A percentile compares a stretch with the other conserved stretches of the same genome.
Conservation (phyloP, 2,888 invertebrate species). For the Athalia rosae region DNA sequence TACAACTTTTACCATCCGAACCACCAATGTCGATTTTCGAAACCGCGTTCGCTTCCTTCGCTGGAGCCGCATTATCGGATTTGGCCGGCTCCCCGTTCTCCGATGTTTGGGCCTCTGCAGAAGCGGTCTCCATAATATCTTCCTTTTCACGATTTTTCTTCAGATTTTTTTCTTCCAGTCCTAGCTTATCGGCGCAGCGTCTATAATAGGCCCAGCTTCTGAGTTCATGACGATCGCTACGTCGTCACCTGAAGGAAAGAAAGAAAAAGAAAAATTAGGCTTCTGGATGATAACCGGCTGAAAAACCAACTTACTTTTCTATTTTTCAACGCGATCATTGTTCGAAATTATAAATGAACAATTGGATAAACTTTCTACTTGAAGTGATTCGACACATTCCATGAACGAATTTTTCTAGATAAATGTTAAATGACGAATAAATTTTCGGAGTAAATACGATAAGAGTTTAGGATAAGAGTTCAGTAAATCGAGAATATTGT, state of each 20-base stretch:
- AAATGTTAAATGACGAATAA: too few species aligned
- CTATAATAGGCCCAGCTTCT: background rate
- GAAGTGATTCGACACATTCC: too few species aligned
- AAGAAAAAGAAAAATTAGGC: background rate
- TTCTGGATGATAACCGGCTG: background rate
- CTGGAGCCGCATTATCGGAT: background rate
- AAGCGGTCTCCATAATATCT: conserved; percentile 16
- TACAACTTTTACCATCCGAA: too few species aligned
- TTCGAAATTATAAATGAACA: too few species aligned
- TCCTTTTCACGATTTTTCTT: background rate
- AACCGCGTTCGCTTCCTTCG: background rate
- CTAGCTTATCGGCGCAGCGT: background rate
- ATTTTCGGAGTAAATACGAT: too few species aligned
- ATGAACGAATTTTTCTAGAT: too few species aligned
- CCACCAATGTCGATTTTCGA: background rate
- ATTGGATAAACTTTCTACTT: conserved; percentile 55
- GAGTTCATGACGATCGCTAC: background rate
- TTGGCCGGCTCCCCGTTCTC: conserved; percentile 20
- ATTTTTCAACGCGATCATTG: too few species aligned
- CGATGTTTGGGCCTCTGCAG: conserved; percentile 8
- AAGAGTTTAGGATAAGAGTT: too few species aligned
- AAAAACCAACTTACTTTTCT: background rate
- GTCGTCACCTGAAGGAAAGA: background rate
- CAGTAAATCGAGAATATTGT: too few species aligned
- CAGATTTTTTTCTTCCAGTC: background rate